Base-by-base conservation (phyloP, 2,113 vertebrate genomes). In the Centropus unirufus region DNA sequence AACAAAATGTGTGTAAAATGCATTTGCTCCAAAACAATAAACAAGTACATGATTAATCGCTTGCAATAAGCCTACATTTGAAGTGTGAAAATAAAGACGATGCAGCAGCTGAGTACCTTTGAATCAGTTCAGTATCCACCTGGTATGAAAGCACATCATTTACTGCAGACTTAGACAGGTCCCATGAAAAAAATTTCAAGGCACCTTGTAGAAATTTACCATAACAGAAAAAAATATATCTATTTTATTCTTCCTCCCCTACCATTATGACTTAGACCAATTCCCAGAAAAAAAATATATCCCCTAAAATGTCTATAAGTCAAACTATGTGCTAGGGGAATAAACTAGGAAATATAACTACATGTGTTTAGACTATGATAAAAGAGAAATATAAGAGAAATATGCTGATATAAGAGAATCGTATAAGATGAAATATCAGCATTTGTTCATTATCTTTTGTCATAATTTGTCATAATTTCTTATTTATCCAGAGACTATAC, bases 31-130 rank as follows among this genome's bases (percentile, higher is more conserved):
- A 87, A 92, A 96, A 97, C 82, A 96, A 94, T 96, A 97, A 96
- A 95, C 74, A 95, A 95, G 62, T 36, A 19, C 36, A 93, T 96
- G 95, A 97, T 97, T 97, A 97, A 97, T 96, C 97, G 47, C 86
- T 96, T 97, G 70, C 77, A 94, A 89, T 96, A 92, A 96, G 54
- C 49, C 55, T 95, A 44, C n/a, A 18, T 95, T 89, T 97, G 93
- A 89, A 91, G 74, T 93, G 69, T 95, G 94, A 94, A 97, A 96
- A 95, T 97, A 69, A 96, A 95, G 51, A 96, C 57, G 69, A 92
- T 84, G 47, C n/a, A 89, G 73, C 70, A 97, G 84, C 79, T 97
- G 90, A 95, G 73, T 54, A 73, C 36, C 49, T 96, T 95, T 44
- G 32, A 96, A 96, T 92, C 82, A 95, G 88, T 89, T 91, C 90